A percentile compares a stretch with the other conserved stretches of the same genome.
Conservation (phyloP, 92 coral and sea anemone species). For the Heteractis magnifica region DNA sequence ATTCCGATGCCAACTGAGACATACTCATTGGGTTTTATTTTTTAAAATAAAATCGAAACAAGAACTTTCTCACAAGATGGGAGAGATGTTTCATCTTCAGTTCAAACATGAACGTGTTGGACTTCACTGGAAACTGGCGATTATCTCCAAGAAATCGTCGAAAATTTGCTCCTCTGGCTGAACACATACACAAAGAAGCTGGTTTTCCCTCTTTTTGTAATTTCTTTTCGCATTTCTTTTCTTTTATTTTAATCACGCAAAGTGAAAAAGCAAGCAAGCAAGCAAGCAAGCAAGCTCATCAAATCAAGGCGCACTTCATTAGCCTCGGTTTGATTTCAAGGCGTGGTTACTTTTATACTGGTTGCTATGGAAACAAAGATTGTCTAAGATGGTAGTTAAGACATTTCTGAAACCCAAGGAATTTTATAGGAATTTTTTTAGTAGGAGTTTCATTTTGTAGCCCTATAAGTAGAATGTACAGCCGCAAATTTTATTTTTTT, state of each 20-base stretch:
- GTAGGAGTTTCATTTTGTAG: not conserved
- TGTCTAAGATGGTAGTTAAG: not conserved
- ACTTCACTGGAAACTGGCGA: not conserved
- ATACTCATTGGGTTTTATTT: not conserved
- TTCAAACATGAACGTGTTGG: not conserved
- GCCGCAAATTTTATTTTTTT: too few relatives aligned
- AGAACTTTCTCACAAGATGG: slow-evolving; percentile 4
- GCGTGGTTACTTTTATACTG: not conserved
- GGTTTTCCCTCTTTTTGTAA: not conserved
- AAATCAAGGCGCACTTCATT: not conserved
- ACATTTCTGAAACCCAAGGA: not conserved
- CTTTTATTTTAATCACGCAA: not conserved
- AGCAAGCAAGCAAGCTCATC: not conserved
- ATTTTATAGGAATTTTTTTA: not conserved
- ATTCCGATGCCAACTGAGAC: slow-evolving; percentile 3
- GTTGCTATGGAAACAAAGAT: slow-evolving; percentile 16
- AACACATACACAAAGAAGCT: not conserved
- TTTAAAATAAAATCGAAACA: not conserved
- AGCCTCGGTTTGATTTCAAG: not conserved
- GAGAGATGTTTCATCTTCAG: not conserved
- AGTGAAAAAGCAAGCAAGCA: not conserved
- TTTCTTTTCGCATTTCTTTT: not conserved
- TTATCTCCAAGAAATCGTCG: not conserved
- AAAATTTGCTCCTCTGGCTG: not conserved
- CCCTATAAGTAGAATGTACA: not conserved